Percentiles rank a stretch among this genome's conserved stretches.
phyloP scores from a whole-genome alignment of 1,140 invertebrate species.

The Aphaenogaster ashmeadi region DNA sequence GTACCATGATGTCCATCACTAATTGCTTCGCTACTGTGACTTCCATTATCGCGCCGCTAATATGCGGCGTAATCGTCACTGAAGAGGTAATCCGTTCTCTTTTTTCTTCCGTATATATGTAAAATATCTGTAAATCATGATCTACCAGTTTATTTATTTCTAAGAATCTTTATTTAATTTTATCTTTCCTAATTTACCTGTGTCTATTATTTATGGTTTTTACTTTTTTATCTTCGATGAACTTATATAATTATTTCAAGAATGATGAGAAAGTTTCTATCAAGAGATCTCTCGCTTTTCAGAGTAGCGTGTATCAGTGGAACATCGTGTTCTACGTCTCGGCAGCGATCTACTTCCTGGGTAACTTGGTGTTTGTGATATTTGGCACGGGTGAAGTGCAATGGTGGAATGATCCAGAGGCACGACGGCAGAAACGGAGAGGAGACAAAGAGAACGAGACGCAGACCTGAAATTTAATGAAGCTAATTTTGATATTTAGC shows the following conservation, averaged over 20 bases:
- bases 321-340: constrained; percentile 88
- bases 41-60: constrained; percentile 88
- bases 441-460: not conserved
- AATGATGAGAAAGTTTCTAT: not conserved
- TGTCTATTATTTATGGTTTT: not conserved
- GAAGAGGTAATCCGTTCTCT: constrained; percentile 76
- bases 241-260: not conserved
- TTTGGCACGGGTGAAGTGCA: constrained; percentile 85
- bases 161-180: not conserved
- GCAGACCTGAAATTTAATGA: constrained; percentile 18
- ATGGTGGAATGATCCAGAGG: constrained; percentile 82
- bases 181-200: not conserved
- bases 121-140: not conserved
- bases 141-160: not conserved
- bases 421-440: not conserved
- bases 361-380: constrained; percentile 87
- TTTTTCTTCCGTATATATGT: not conserved
- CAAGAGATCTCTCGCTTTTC: constrained; percentile 54
- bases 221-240: not conserved
- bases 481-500: not conserved
- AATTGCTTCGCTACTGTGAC: constrained; percentile 89
- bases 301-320: constrained; percentile 88
- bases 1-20: constrained; percentile 90
- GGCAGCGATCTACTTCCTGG: constrained; percentile 87
- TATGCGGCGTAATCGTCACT: constrained; percentile 86